Base-by-base conservation (phyloP, 2,113 vertebrate genomes). In the Alligator mississippiensis region DNA sequence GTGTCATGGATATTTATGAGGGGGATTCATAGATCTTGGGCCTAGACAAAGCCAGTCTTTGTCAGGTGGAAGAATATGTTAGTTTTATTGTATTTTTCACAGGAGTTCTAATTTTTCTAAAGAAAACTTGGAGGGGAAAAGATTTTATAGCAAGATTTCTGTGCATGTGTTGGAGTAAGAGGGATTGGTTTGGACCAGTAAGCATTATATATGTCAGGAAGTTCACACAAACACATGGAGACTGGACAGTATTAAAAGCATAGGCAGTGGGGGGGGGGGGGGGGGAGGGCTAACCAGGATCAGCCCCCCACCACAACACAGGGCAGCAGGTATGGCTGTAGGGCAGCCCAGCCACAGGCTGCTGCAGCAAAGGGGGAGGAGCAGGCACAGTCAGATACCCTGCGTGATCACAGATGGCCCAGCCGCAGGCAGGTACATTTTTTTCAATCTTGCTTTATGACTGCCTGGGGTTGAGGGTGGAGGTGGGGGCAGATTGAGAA, bases 201-300 rank as follows among this genome's bases (percentile, higher is more conserved):
- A 85, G 82, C 63, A 80, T 83, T 91, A 84, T 79, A 84, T 87
- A 30, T 91, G 84, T 91, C 82, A 91, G 78, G 78, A 62, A 38
- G 58, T 70, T 87, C 58, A 62, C 57, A 63, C 47, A 91, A 78
- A 82, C 54, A 83, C 87, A 83, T 57, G 77, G 63, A 79, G 85
- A 72, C 90, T 92, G 72, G 63, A 92, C 72, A 66, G 58, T 66
- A 92, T 78, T 83, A 87, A 79, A 34, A 72, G 90, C 38, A 38
- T 38, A 38, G 38, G 38, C 38, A 38, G 38, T 38, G 38, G 38
- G 2, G 7, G 38, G 7, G 38, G 38, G 38, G 2, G 7, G 38
- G 7, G 38, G 38, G 38, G 38, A 6, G 38, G 38, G 38, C 38
- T 38, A 38, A 38, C 38, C 38, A 38, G 7, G 38, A 4, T 38